Evolutionary conservation across 1,140 invertebrate species (phyloP), one percentile per base, ranked within the genome.

Genomic region (Macrobrachium rosenbergii): DNA sequence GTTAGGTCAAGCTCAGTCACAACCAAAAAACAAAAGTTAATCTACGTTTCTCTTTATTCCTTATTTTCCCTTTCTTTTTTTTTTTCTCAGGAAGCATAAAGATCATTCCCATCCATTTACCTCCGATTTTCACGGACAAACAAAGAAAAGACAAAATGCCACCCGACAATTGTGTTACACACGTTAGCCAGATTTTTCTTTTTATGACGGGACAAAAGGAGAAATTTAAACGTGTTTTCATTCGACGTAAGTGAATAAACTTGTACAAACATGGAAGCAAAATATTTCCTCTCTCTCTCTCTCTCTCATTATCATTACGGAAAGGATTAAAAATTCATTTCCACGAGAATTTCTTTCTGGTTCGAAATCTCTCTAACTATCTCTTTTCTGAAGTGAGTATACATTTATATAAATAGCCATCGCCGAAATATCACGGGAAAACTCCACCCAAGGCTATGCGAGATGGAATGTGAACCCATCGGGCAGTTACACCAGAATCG

Each of bases 1-100:
- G 82, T 84, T 77, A 64, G 72, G 82, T 77, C 82, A 77, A 62
- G 17, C 82, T 37, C 59, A 59, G 72, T 77, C 72, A 64, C 28
- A 37, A 37, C 28, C 3, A 37, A 37, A 37, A 79, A 79, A 75
- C 82, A 83, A 76, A 59, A 60, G 23, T 69, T 64, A 17, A 23
- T 81, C 79, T 45, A 45, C 52, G 17, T 58, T 19, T 37, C 14
- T 23, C 45, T 77, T 16, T 19, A 17, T 23, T 45, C 37, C 28
- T 58, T 23, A 14, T 45, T 58, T 45, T 58, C 75, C 23, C 8
- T 45, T 58, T 11, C 23, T 58, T 45, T 58, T 11, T 77, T 17
- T 58, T 11, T 58, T 45, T 58, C 75, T 60, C 75, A 2, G 28
- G 37, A 14, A 28, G 28, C 28, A 16, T 73, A 1, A 21, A 16